Base-by-base conservation (phyloP, 2,888 invertebrate species). In the Junonia oenone region DNA sequence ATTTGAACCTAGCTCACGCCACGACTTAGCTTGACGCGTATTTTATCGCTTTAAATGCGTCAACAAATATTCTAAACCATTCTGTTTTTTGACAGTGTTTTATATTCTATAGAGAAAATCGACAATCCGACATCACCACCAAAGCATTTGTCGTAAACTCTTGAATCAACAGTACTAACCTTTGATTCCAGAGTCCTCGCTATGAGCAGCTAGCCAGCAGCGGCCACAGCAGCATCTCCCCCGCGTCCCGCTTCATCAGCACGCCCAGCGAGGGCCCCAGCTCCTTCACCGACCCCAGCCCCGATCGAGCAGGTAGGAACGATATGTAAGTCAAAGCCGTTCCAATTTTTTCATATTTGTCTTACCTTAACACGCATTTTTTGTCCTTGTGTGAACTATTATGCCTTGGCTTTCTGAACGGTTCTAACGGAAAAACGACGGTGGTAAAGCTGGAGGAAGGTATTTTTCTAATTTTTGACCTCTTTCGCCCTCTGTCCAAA, bases 301-400 rank as follows among this genome's bases (percentile, higher is more conserved):
- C 87, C 56, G 87, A 86, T 68, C 85, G 85, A 83, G 85, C 85
- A 91, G 91, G 90, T 91, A 91, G 87, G 90, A 88, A 80, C 83
- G 86, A 91, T 87, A 86, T 88, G 90, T 90, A 90, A 91, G 90
- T 88, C 79, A 69, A 63, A 76, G 72, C 76, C 89, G 89, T 90
- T 90, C 90, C 90, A 90, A 89, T 87, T 72, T 86, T 83, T 71
- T 84, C 71, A 75, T 73, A 71, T 71, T 69, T 75, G 71, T 69
- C 73, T 70, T 69, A 68, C 69, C 69, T 63, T 65, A 60, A 65
- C 62, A 64, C 65, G 57, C 62, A 55, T 55, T 62, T 58, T 60
- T 45, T 55, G 49, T 50, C 57, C 61, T 51, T 26, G 8, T 13
- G 26, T 43, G 17, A 38, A 22, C 38, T 38, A 38, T 38, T 17